Evolutionary conservation across 35 echinoderm and acorn worm genomes (phyloP).

Genomic region (Apostichopus japonicus): DNA sequence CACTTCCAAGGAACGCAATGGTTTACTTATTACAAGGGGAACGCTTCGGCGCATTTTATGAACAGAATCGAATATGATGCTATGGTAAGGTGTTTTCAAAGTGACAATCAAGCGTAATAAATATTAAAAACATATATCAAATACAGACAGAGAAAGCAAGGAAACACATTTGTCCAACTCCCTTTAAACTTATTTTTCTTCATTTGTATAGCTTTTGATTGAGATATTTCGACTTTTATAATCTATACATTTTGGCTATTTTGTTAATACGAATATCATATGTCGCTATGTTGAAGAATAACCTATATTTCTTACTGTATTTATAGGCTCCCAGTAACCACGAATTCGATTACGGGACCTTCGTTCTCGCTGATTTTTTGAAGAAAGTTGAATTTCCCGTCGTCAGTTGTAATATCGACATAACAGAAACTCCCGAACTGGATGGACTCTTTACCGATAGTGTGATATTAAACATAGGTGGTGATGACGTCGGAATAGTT

Average conservation of each 20-base stretch:
- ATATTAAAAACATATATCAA: too few relatives aligned
- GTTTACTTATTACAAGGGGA: conserved; percentile 77
- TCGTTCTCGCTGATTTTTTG: conserved; percentile 12
- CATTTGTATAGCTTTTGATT: too few relatives aligned
- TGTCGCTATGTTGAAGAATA: too few relatives aligned
- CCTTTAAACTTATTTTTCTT: too few relatives aligned
- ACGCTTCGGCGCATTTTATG: conserved; percentile 80
- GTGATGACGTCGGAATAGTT: conserved; percentile 21
- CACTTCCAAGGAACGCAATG: conserved; percentile 85
- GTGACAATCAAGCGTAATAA: too few relatives aligned
- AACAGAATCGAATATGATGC: conserved; percentile 80
- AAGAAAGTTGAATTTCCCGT: conserved; percentile 12
- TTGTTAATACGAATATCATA: too few relatives aligned
- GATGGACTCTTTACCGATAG: neutral
- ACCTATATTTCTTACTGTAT: too few relatives aligned
- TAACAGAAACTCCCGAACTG: conserved; percentile 10
- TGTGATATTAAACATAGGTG: neutral
- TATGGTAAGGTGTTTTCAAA: conserved; percentile 71
- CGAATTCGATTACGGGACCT: conserved; percentile 36
- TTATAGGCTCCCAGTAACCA: conserved; percentile 35
- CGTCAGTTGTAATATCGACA: conserved; percentile 36
- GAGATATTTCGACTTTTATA: too few relatives aligned
- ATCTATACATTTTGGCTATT: too few relatives aligned
- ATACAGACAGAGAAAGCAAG: too few relatives aligned
- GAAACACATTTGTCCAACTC: too few relatives aligned